Percentiles rank a stretch among this genome's conserved stretches.
Conservation (phyloP, 2,888 invertebrate species). For the Stenotaenia linearis region DNA sequence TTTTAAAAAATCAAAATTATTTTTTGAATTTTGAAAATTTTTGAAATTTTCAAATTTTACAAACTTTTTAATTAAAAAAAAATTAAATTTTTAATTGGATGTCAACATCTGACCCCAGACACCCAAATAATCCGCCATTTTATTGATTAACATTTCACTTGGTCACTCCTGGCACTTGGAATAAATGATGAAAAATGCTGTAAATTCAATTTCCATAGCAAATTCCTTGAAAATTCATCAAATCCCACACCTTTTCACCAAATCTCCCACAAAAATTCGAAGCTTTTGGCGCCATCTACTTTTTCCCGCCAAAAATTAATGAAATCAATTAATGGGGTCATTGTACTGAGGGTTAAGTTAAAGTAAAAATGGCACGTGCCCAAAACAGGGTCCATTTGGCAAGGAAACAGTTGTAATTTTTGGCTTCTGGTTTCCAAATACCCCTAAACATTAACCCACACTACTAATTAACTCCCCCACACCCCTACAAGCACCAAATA, state of each 20-base stretch:
- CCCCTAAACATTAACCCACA: neutral
- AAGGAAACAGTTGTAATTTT: neutral
- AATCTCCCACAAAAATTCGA: neutral
- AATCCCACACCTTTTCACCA: neutral
- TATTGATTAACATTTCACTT: constrained; percentile 11
- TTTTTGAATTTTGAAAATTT: neutral
- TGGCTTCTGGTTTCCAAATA: neutral
- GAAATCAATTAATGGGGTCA: constrained; percentile 17
- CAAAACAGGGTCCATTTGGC: neutral
- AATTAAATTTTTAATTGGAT: neutral
- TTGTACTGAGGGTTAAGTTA: neutral
- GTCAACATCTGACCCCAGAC: neutral
- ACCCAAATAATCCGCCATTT: constrained; percentile 5
- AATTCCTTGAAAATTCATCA: neutral
- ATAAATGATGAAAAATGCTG: neutral
- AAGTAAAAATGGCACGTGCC: neutral
- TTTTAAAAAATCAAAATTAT: too few relatives aligned
- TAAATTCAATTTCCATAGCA: too few relatives aligned
- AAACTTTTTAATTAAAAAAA: too few relatives aligned
- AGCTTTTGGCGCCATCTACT: neutral
- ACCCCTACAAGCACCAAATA: neutral
- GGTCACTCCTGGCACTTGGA: neutral
- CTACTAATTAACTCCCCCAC: neutral
- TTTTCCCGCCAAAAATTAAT: neutral
- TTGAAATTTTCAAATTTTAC: neutral